Conservation (phyloP, 2,113 vertebrate species). For the Pardalotus punctatus region DNA sequence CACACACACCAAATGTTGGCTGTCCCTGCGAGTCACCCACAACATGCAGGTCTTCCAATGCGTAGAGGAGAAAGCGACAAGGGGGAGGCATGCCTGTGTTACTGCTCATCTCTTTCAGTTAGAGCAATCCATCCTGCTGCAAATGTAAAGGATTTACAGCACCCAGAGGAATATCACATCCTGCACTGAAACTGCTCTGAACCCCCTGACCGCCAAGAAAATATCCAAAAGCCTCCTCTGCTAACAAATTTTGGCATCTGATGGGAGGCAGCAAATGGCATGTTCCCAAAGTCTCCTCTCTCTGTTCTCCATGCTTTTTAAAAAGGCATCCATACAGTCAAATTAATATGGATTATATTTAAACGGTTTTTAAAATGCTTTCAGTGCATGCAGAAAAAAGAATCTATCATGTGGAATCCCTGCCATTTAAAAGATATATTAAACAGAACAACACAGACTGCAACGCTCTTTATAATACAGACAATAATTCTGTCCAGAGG, state of each 20-base stretch:
- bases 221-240: not conserved
- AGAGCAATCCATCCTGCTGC: not conserved
- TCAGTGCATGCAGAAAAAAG: not conserved
- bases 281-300: not conserved
- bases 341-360: not conserved
- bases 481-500: not conserved
- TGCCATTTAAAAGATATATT: not conserved
- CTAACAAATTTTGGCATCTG: not conserved
- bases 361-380: not conserved
- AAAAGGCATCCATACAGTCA: not conserved
- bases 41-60: rapidly evolving
- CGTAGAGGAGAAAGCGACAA: rapidly evolving
- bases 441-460: not conserved
- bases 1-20: not conserved
- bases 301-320: not conserved
- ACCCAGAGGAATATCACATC: not conserved
- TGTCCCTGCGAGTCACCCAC: not conserved
- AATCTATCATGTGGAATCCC: not conserved
- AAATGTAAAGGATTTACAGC: not conserved
- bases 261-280: not conserved
- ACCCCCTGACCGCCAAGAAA: not conserved
- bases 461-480: not conserved
- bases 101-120: not conserved
- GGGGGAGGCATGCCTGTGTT: not conserved
- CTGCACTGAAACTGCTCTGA: not conserved